Evolutionary conservation across 2,113 vertebrate species (phyloP).

Genomic region (Oryzias celebensis): DNA sequence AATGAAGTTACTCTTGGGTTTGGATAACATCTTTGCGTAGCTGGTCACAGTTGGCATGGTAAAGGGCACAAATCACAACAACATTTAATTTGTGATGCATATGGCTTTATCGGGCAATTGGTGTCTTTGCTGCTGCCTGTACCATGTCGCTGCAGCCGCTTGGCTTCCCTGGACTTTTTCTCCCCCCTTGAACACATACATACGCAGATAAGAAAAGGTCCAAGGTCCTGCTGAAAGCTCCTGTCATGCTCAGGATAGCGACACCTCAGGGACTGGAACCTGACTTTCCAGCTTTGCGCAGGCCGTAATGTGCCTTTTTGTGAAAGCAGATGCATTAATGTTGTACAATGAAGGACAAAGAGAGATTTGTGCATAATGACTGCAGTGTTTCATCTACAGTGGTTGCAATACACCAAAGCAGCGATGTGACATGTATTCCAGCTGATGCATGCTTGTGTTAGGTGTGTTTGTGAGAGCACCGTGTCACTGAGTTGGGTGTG

Average conservation of each 20-base stretch:
- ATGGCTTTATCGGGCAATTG: constrained; percentile 47
- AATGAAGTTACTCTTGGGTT: too few species aligned
- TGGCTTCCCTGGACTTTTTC: constrained; percentile 1
- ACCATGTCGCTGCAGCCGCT: background rate
- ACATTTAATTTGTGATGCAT: constrained; percentile 57
- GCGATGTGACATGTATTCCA: constrained; percentile 11
- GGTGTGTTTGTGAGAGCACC: constrained; percentile 25
- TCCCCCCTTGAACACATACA: constrained; percentile 2
- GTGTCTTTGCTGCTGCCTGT: constrained; percentile 1
- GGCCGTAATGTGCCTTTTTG: constrained; percentile 9
- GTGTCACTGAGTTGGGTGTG: constrained; percentile 60
- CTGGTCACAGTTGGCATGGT: too few species aligned
- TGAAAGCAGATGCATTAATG: constrained; percentile 5
- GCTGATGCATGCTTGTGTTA: constrained; percentile 31
- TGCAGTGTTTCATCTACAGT: background rate
- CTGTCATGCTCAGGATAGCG: background rate
- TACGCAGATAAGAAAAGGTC: constrained; percentile 49
- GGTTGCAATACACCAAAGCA: background rate
- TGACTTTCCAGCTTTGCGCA: constrained; percentile 15
- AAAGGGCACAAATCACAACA: constrained; percentile 47
- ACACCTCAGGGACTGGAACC: constrained; percentile 19
- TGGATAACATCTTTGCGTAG: too few species aligned
- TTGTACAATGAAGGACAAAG: background rate
- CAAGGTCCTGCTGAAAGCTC: constrained; percentile 45
- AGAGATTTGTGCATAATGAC: constrained; percentile 1